These are phyloP conservation scores for Xerus inauris DNA, from an alignment of 2,113 vertebrate genomes.

Conservation along the genomic window DNA sequence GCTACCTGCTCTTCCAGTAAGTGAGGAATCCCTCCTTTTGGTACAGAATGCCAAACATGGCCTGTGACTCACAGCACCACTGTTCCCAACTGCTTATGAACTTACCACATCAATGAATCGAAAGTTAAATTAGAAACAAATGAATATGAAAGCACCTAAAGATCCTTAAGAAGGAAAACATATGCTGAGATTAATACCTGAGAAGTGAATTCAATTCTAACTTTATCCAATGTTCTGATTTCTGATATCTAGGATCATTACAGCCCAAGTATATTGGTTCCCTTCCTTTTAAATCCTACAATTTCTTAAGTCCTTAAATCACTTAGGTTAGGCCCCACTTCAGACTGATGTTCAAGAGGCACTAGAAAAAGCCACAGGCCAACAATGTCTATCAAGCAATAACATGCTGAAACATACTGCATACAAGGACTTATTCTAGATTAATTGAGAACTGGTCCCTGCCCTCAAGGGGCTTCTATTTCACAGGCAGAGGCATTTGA, in stretches of 20 bases:
- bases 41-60: not conserved
- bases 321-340: not conserved
- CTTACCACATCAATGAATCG: not conserved
- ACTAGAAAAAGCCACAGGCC: not conserved
- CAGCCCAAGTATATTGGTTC: not conserved
- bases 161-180: not conserved
- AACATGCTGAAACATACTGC: not conserved
- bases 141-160: not conserved
- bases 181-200: not conserved
- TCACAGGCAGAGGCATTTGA: not conserved
- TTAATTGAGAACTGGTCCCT: not conserved
- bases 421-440: not conserved
- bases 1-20: not conserved
- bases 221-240: not conserved
- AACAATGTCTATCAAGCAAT: not conserved
- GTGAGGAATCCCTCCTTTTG: not conserved
- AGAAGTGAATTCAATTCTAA: not conserved
- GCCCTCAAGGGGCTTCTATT: not conserved
- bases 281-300: not conserved
- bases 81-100: not conserved
- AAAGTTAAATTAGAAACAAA: not conserved
- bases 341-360: not conserved
- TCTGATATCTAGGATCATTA: not conserved
- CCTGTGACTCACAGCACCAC: not conserved
- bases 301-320: not conserved